Evolutionary conservation across 2,113 vertebrate genomes (phyloP), one percentile per base, ranked within the genome.

Genomic region (Plectropomus leopardus): DNA sequence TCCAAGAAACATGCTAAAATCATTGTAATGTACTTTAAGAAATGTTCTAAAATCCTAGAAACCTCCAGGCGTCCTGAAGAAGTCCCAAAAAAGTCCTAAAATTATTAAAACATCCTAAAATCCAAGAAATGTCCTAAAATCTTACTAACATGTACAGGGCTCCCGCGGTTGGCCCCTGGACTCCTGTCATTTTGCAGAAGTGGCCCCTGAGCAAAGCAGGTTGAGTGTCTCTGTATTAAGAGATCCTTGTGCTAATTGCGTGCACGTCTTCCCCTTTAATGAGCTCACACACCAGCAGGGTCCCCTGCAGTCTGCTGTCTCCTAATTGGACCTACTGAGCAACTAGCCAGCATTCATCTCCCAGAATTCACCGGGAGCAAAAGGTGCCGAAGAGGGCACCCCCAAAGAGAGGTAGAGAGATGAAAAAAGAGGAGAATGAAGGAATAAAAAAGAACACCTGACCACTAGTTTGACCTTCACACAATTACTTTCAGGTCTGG

Each of bases 251-350:
- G 17, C 40, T 51, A 59, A 57, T 57, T 47, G 34, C 44, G 32
- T 48, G 64, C 58, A 23, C 53, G 58, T 5, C 11, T 28, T 4
- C 28, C 16, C 14, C 17, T 68, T 72, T 92, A 91, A 92, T 90
- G 87, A 92, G 86, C 72, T n/a, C 55, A 5, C 82, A 67, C 77
- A 45, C 64, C 73, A 80, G 83, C 75, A 67, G 73, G 76, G 75
- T 75, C 78, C 30, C 87, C 89, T 89, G 89, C 89, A 84, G 67
- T 92, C 84, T 79, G 78, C 86, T 47, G 78, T 85, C 80, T 92
- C 58, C 70, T 93, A 93, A 93, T 93, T 93, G 87, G 91, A 83
- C 90, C 74, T 80, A 85, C 85, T 16, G 80, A 89, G 85, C 86
- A 76, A 83, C 72, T 54, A 72, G 78, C 13, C 60, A 70, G 84